Percentiles rank a stretch among this genome's conserved stretches.
These are phyloP conservation scores for Ruditapes philippinarum DNA, from an alignment of 1,140 invertebrate species.

Conservation along the genomic window DNA sequence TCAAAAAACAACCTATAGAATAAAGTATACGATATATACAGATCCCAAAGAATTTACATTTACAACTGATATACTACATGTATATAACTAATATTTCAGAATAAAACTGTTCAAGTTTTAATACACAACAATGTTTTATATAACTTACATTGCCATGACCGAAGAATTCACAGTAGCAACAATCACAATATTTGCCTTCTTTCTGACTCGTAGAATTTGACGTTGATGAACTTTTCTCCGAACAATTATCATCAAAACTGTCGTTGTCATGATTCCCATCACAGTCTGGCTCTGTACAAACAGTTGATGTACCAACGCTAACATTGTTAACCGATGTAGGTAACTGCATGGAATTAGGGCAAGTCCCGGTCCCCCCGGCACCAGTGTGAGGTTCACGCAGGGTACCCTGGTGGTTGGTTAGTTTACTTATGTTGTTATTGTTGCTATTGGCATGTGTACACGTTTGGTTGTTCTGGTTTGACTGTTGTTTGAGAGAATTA, in stretches of 20 bases:
- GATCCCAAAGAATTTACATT: too few relatives aligned
- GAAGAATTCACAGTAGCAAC: slow-evolving; percentile 92
- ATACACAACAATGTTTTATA: too few relatives aligned
- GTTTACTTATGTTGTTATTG: slow-evolving; percentile 49
- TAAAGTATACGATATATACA: too few relatives aligned
- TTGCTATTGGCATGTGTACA: slow-evolving; percentile 66
- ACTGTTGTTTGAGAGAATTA: slow-evolving; percentile 68
- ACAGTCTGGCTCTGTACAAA: slow-evolving; percentile 83
- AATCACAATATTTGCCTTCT: slow-evolving; percentile 90
- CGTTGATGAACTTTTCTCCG: slow-evolving; percentile 87
- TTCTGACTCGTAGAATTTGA: slow-evolving; percentile 87
- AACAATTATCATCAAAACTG: slow-evolving; percentile 88
- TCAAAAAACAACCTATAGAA: too few relatives aligned
- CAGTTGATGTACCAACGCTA: slow-evolving; percentile 82
- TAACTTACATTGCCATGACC: slow-evolving; percentile 90
- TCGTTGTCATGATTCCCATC: slow-evolving; percentile 84
- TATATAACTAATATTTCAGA: too few relatives aligned
- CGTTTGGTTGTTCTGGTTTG: slow-evolving; percentile 38
- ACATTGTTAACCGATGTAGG: slow-evolving; percentile 81
- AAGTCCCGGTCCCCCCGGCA: background rate
- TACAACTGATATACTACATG: too few relatives aligned
- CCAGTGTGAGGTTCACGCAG: background rate
- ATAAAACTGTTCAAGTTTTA: too few relatives aligned
- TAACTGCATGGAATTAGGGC: slow-evolving; percentile 71
- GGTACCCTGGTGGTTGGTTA: slow-evolving; percentile 14